phyloP scores from a whole-genome alignment of 2,888 invertebrate genomes.

The Artemia sinica region DNA sequence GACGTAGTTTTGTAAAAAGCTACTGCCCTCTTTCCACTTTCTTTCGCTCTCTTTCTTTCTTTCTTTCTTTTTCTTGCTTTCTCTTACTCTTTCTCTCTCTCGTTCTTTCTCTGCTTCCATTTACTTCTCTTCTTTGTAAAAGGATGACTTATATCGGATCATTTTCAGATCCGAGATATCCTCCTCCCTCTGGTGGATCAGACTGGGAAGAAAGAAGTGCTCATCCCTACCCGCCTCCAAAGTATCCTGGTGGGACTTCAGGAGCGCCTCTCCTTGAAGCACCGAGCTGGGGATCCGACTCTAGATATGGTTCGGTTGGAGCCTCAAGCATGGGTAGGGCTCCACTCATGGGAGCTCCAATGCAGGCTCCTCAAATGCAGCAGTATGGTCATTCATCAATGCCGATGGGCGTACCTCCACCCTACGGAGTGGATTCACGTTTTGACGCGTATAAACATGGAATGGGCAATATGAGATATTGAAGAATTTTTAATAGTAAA shows the following conservation, averaged over 20 bases:
- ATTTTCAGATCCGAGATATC: neutral
- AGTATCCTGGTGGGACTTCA: neutral
- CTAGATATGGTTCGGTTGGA: neutral
- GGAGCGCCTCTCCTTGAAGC: conserved; percentile 6
- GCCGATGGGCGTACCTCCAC: neutral
- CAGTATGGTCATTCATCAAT: conserved; percentile 1
- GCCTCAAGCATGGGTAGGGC: neutral
- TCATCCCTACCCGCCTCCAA: conserved; percentile 11
- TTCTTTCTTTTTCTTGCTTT: too few species aligned
- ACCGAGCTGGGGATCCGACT: neutral
- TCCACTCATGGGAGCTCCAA: neutral
- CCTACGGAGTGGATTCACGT: conserved; percentile 9
- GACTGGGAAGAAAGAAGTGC: neutral
- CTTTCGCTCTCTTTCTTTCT: too few species aligned
- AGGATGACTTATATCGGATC: too few species aligned
- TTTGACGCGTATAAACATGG: conserved; percentile 11
- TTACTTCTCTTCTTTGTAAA: too few species aligned
- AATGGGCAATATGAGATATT: conserved; percentile 4
- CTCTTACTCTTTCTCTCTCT: too few species aligned
- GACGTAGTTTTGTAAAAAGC: too few species aligned
- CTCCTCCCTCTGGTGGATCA: neutral
- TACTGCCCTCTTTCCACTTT: too few species aligned
- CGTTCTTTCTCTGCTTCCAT: too few species aligned
- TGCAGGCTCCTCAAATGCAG: neutral
- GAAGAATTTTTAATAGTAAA: neutral